Conservation (phyloP, 1,140 invertebrate species). For the Luehdorfia chinensis region DNA sequence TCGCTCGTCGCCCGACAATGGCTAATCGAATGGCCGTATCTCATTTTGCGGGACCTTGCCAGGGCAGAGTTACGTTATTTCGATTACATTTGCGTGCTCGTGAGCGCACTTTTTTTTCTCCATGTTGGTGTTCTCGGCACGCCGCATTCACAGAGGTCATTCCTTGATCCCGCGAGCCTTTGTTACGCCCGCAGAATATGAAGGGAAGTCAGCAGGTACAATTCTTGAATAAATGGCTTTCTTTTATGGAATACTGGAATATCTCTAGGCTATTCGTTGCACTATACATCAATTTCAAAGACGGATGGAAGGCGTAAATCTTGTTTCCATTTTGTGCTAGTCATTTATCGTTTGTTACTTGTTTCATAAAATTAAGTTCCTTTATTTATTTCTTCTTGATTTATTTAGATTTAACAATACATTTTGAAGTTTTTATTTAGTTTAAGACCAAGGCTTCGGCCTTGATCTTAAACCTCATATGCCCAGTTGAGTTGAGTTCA, state of each 20-base stretch:
- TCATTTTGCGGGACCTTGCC: slow-evolving; percentile 57
- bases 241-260: slow-evolving; percentile 67
- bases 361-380: slow-evolving; percentile 29
- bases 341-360: slow-evolving; percentile 49
- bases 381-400: no score
- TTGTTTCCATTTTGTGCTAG: slow-evolving; percentile 47
- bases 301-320: slow-evolving; percentile 58
- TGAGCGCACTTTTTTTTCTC: slow-evolving; percentile 55
- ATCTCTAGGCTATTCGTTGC: slow-evolving; percentile 51
- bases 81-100: slow-evolving; percentile 73
- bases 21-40: slow-evolving; percentile 72
- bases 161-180: slow-evolving; percentile 53
- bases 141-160: slow-evolving; percentile 55
- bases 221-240: slow-evolving; percentile 54
- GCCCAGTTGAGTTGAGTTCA: no score
- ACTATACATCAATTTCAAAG: slow-evolving; percentile 59
- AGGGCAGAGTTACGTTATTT: slow-evolving; percentile 58
- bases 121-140: slow-evolving; percentile 29
- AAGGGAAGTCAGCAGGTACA: slow-evolving; percentile 51
- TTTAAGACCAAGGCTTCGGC: no score
- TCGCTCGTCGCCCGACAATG: slow-evolving; percentile 48
- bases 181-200: slow-evolving; percentile 70
- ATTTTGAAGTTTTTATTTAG: no score
- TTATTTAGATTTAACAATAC: background rate
- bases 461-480: no score